Conservation (phyloP, 1,140 invertebrate genomes). For the Drosophila parabipectinata region DNA sequence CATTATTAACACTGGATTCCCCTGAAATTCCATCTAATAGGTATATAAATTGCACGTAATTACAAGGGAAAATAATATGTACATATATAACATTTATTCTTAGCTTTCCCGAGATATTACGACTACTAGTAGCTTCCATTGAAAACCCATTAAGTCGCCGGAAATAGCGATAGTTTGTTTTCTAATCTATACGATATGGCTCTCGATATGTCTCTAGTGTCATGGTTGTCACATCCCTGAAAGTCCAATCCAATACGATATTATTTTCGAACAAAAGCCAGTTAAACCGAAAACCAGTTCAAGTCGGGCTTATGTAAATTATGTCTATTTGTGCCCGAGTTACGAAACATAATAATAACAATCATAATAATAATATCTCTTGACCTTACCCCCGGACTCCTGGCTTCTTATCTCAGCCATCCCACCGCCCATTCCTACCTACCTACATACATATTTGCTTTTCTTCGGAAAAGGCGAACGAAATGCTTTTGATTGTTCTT, state of each 20-base stretch:
- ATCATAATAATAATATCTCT: constrained; percentile 21
- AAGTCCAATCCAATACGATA: neutral
- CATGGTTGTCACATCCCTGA: neutral
- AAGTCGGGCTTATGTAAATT: constrained; percentile 39
- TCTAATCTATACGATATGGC: too few relatives aligned
- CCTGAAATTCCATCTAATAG: constrained; percentile 19
- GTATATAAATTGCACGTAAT: neutral
- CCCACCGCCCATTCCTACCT: constrained; percentile 8
- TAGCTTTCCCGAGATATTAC: too few relatives aligned
- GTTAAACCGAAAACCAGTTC: constrained; percentile 40
- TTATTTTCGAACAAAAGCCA: constrained; percentile 27
- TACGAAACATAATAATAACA: constrained; percentile 23
- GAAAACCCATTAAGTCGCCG: too few relatives aligned
- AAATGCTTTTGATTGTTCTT: constrained; percentile 79
- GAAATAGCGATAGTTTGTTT: too few relatives aligned
- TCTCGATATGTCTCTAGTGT: too few relatives aligned
- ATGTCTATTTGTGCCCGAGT: constrained; percentile 20
- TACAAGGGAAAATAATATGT: neutral
- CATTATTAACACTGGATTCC: constrained; percentile 14
- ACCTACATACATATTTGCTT: constrained; percentile 65
- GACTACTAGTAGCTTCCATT: too few relatives aligned
- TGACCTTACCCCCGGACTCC: constrained; percentile 23
- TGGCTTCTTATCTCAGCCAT: constrained; percentile 30
- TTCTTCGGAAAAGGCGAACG: constrained; percentile 68
- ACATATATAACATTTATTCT: too few relatives aligned